Conservation (phyloP, 2,797 vertebrate species). For the Corythornis leucogaster region DNA sequence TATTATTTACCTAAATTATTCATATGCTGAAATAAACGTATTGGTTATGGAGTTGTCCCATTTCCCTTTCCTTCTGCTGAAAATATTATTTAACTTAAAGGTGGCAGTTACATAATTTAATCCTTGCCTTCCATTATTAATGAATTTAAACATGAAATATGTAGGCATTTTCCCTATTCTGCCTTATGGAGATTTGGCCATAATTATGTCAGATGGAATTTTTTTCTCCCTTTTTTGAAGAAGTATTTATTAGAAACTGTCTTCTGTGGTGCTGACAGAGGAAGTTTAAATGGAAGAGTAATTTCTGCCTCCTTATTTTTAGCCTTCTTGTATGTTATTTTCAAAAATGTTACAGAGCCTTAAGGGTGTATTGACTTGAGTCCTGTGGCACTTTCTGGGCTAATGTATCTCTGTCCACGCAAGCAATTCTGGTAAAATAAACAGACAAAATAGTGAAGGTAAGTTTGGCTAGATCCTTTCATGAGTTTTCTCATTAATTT, state of each 20-base stretch:
- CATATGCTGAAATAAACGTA: conserved; percentile 70
- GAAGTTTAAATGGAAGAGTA: conserved; percentile 47
- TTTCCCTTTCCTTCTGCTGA: conserved; percentile 62
- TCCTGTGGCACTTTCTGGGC: background rate
- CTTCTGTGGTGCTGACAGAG: conserved; percentile 32
- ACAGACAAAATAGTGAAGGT: background rate
- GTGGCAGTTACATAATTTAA: conserved; percentile 82
- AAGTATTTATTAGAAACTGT: conserved; percentile 57
- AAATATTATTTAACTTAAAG: conserved; percentile 83
- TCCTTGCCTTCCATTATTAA: conserved; percentile 79
- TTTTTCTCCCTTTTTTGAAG: conserved; percentile 33
- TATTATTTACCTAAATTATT: conserved; percentile 77
- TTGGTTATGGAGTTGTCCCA: conserved; percentile 31
- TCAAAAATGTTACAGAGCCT: background rate
- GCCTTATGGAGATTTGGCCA: conserved; percentile 42
- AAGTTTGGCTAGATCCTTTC: background rate
- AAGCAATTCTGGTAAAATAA: background rate
- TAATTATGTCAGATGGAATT: conserved; percentile 66
- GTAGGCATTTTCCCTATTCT: conserved; percentile 68
- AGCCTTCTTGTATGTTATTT: conserved; percentile 21
- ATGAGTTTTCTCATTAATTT: background rate
- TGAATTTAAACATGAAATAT: conserved; percentile 83
- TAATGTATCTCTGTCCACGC: background rate
- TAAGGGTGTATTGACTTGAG: background rate
- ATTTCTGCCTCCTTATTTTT: conserved; percentile 40